phyloP scores from a whole-genome alignment of 2,888 invertebrate genomes.

The Anarsia innoxiella region DNA sequence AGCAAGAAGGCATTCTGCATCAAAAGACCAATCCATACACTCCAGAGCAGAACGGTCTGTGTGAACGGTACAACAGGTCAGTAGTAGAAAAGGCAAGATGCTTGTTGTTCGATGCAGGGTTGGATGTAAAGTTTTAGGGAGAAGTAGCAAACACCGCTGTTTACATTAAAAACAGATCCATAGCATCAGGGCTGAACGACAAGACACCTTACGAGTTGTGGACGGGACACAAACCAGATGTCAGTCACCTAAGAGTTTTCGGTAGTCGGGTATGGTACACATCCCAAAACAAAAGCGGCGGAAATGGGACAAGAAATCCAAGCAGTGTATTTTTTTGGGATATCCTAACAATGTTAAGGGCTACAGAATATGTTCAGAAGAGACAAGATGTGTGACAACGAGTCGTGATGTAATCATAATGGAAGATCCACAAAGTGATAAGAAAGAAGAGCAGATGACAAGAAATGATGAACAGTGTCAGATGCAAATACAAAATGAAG shows the following conservation, averaged over 20 bases:
- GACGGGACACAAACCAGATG: not conserved
- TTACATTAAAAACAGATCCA: not conserved
- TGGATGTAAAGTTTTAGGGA: not conserved
- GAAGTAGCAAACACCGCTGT: constrained; percentile 1
- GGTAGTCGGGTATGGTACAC: not conserved
- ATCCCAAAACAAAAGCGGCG: not conserved
- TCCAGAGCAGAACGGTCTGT: constrained; percentile 5
- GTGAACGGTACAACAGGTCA: not conserved
- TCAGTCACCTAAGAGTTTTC: not conserved
- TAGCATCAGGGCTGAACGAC: not conserved
- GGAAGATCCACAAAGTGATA: not conserved
- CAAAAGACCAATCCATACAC: constrained; percentile 5
- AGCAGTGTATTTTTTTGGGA: no score
- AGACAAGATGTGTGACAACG: no score
- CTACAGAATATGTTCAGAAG: no score
- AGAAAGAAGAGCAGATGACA: constrained; percentile 5
- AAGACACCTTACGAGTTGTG: constrained; percentile 2
- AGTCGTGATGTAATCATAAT: no score
- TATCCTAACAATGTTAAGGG: no score
- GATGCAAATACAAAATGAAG: not conserved
- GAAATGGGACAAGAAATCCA: no score
- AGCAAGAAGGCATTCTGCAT: constrained; percentile 1
- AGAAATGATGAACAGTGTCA: constrained; percentile 7
- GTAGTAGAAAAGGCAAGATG: constrained; percentile 3
- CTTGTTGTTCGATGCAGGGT: constrained; percentile 1